Conservation (phyloP, 2,113 vertebrate species). For the Zosterops hypoxanthus region DNA sequence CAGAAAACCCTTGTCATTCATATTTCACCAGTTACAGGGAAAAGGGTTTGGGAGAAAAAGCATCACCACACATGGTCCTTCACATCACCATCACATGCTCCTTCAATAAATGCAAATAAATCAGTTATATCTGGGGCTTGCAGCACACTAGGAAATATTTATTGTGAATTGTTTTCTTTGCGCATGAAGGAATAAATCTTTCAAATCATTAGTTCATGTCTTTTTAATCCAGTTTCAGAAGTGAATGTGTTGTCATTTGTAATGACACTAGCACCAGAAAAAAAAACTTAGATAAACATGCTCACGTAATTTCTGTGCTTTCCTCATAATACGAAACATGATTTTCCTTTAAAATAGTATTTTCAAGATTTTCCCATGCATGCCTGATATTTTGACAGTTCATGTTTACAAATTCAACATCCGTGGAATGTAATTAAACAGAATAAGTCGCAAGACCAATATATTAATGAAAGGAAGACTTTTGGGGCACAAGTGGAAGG, state of each 20-base stretch:
- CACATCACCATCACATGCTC: background rate
- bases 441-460: background rate
- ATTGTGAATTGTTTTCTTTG: background rate
- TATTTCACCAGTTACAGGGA: background rate
- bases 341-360: background rate
- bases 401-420: background rate
- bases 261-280: background rate
- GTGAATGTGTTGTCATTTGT: slow-evolving; percentile 19
- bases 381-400: background rate
- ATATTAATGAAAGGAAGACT: background rate
- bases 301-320: background rate
- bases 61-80: background rate
- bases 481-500: background rate
- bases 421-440: background rate
- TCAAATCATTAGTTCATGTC: background rate
- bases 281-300: background rate
- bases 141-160: slow-evolving; percentile 23
- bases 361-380: background rate
- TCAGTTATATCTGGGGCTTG: background rate
- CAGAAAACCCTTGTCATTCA: background rate
- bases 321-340: background rate
- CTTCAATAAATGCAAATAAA: slow-evolving; percentile 1
- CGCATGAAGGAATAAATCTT: background rate
- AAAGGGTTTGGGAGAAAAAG: background rate
- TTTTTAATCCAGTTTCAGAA: slow-evolving; percentile 32